These are phyloP conservation scores for Platalea minor DNA, from an alignment of 2,797 vertebrate species.

Conservation along the genomic window DNA sequence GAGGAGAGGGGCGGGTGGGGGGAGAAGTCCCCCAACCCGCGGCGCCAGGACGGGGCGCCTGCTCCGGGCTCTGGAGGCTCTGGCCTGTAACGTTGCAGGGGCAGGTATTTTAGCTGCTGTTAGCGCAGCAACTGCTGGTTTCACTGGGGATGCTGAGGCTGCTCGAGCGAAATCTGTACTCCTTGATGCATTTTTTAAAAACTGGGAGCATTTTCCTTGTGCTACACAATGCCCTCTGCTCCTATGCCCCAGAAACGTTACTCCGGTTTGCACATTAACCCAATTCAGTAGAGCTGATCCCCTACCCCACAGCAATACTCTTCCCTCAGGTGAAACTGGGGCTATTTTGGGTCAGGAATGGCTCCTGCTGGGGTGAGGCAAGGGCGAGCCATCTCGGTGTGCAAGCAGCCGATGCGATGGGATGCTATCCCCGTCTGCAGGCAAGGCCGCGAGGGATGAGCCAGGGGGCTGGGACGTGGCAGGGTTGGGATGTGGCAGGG, in stretches of 20 bases:
- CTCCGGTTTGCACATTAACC: neutral
- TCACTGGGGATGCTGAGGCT: neutral
- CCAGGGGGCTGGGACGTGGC: rapidly evolving
- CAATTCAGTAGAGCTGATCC: neutral
- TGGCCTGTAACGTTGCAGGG: rapidly evolving
- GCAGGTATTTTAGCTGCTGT: neutral
- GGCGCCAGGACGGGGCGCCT: rapidly evolving
- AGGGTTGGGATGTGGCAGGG: neutral
- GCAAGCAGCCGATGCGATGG: rapidly evolving
- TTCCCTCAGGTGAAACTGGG: neutral
- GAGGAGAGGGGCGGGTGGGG: neutral
- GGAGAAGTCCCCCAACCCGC: neutral
- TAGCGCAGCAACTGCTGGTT: neutral
- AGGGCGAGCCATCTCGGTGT: rapidly evolving
- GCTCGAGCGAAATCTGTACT: neutral
- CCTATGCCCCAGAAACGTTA: neutral
- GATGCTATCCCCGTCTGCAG: rapidly evolving
- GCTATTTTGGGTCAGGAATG: neutral
- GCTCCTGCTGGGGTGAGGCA: neutral
- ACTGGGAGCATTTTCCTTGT: neutral
- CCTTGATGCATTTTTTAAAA: neutral
- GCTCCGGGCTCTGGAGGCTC: rapidly evolving
- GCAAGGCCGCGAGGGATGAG: neutral
- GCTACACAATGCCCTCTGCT: neutral
- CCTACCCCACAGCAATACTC: neutral